Percentiles rank a stretch among this genome's conserved stretches.
phyloP scores from a whole-genome alignment of 2,888 invertebrate genomes.

The Thelaira solivaga region DNA sequence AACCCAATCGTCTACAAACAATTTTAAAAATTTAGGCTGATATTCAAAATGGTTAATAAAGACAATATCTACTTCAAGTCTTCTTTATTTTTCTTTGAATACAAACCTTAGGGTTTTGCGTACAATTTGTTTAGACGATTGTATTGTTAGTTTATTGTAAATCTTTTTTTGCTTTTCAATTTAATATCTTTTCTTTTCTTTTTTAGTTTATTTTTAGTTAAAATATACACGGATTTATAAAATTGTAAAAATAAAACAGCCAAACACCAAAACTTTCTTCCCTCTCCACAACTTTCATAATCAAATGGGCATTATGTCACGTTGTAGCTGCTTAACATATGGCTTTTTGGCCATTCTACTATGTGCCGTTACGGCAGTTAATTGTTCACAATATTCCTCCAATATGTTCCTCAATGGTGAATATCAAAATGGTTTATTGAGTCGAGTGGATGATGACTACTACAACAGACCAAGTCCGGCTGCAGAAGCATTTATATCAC shows the following conservation, averaged over 20 bases:
- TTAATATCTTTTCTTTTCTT: background rate
- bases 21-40: too few species aligned
- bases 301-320: conserved; percentile 61
- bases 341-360: conserved; percentile 65
- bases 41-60: too few species aligned
- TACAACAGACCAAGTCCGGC: conserved; percentile 67
- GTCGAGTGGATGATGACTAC: conserved; percentile 67
- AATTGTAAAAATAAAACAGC: conserved; percentile 8
- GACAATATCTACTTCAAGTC: too few species aligned
- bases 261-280: background rate
- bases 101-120: too few species aligned
- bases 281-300: conserved; percentile 42
- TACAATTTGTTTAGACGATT: too few species aligned
- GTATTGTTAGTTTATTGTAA: background rate
- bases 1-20: too few species aligned
- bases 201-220: conserved; percentile 40
- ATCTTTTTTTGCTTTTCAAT: background rate
- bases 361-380: conserved; percentile 43
- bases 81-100: too few species aligned
- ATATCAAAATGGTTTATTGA: conserved; percentile 71
- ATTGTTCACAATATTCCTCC: conserved; percentile 66
- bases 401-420: conserved; percentile 75
- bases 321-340: conserved; percentile 66
- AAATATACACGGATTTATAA: conserved; percentile 21
- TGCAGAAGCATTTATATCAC: conserved; percentile 73